Conservation (phyloP, 2,113 vertebrate species). For the Strix uralensis region DNA sequence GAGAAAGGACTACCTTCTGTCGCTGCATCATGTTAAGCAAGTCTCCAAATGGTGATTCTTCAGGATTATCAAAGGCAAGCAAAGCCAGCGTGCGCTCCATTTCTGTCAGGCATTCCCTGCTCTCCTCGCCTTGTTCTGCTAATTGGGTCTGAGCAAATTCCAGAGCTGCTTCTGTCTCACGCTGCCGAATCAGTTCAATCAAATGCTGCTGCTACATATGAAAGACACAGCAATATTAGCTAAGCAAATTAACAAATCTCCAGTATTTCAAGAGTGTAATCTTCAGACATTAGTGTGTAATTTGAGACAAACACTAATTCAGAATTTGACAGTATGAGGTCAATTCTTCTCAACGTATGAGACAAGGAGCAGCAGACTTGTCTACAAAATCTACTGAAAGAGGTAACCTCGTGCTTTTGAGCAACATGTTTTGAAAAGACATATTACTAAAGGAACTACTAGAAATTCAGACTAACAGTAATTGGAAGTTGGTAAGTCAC, state of each 20-base stretch:
- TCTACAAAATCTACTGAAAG: not conserved
- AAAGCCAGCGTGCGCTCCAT: conserved; percentile 96
- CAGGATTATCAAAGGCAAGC: conserved; percentile 94
- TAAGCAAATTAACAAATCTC: not conserved
- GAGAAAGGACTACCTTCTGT: conserved; percentile 84
- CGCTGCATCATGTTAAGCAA: conserved; percentile 97
- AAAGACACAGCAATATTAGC: not conserved
- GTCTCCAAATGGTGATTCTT: conserved; percentile 96
- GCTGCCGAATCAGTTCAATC: conserved; percentile 95
- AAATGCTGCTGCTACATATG: conserved; percentile 90
- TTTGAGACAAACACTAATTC: not conserved
- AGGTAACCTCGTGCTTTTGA: not conserved
- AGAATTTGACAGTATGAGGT: conserved; percentile 3
- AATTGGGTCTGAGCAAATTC: conserved; percentile 98
- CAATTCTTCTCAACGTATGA: not conserved
- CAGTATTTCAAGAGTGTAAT: not conserved
- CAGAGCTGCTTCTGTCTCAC: conserved; percentile 94
- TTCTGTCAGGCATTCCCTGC: conserved; percentile 94
- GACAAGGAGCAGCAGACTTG: not conserved
- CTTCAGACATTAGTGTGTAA: not conserved
- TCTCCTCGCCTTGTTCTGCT: conserved; percentile 97
- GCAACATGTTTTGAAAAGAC: not conserved
- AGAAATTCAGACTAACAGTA: not conserved
- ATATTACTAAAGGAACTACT: not conserved
- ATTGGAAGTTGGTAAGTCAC: not conserved